Evolutionary conservation across 2,888 invertebrate species (phyloP).

Genomic region (Pristionchus japonicus): DNA sequence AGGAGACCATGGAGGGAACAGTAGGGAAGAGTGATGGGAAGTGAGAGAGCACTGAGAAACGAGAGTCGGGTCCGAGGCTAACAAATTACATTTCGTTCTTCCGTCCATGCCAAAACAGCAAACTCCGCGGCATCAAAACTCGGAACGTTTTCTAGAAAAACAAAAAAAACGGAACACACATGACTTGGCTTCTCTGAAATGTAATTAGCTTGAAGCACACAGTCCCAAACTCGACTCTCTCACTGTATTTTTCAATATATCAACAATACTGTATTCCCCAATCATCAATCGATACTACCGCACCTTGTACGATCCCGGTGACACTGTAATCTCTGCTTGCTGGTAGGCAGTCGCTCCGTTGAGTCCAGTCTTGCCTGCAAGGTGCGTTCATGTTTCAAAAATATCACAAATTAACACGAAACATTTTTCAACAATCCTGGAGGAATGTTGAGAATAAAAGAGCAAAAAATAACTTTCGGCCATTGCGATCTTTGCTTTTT

Average conservation of each 20-base stretch:
- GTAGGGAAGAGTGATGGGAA: not conserved
- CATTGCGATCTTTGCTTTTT: too few relatives aligned
- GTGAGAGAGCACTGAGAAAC: not conserved
- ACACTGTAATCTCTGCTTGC: conserved; percentile 31
- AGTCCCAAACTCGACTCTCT: conserved; percentile 5
- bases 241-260: conserved; percentile 8
- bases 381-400: not conserved
- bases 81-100: conserved; percentile 1
- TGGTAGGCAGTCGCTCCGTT: conserved; percentile 36
- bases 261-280: not conserved
- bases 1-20: not conserved
- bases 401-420: not conserved
- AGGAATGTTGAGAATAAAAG: not conserved
- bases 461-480: too few relatives aligned
- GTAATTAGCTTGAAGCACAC: not conserved
- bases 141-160: conserved; percentile 16
- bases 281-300: not conserved
- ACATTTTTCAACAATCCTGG: not conserved
- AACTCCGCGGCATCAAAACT: conserved; percentile 16
- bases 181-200: not conserved
- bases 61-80: not conserved
- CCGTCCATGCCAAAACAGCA: not conserved
- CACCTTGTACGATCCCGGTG: conserved; percentile 43
- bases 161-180: not conserved
- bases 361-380: conserved; percentile 13